Percentiles rank a stretch among this genome's conserved stretches.
phyloP scores from a whole-genome alignment of 2,113 vertebrate genomes.

The Osmerus eperlanus region DNA sequence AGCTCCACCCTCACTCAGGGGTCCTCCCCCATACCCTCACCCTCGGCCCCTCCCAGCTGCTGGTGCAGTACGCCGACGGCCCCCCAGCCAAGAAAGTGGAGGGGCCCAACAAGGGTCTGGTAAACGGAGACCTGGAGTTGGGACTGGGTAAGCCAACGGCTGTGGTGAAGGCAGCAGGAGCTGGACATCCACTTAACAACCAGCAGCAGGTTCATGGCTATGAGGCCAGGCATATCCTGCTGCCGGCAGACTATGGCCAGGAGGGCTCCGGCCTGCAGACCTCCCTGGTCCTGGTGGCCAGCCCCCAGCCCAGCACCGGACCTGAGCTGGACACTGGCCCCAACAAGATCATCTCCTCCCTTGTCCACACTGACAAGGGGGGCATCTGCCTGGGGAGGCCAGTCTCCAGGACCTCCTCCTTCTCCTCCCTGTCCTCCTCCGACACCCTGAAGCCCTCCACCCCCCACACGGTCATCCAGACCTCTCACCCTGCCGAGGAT shows the following conservation, averaged over 20 bases:
- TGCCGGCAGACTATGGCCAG: constrained; percentile 82
- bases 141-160: constrained; percentile 68
- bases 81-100: constrained; percentile 78
- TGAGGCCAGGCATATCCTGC: constrained; percentile 87
- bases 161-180: not conserved
- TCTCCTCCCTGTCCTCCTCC: constrained; percentile 71
- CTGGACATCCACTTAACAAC: constrained; percentile 71
- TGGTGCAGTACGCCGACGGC: constrained; percentile 90
- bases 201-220: constrained; percentile 80
- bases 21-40: constrained; percentile 87
- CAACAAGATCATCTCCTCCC: constrained; percentile 77
- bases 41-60: constrained; percentile 87
- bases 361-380: constrained; percentile 82
- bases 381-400: constrained; percentile 85
- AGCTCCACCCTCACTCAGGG: constrained; percentile 87
- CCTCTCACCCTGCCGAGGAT: constrained; percentile 82
- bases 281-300: constrained; percentile 90
- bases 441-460: constrained; percentile 80
- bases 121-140: constrained; percentile 89
- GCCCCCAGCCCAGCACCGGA: constrained; percentile 76
- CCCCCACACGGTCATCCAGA: constrained; percentile 90
- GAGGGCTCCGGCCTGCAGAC: constrained; percentile 85
- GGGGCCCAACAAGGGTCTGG: constrained; percentile 78
- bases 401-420: constrained; percentile 72
- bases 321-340: constrained; percentile 78